Conservation (phyloP, 2,113 vertebrate genomes). For the Microcebus murinus region DNA sequence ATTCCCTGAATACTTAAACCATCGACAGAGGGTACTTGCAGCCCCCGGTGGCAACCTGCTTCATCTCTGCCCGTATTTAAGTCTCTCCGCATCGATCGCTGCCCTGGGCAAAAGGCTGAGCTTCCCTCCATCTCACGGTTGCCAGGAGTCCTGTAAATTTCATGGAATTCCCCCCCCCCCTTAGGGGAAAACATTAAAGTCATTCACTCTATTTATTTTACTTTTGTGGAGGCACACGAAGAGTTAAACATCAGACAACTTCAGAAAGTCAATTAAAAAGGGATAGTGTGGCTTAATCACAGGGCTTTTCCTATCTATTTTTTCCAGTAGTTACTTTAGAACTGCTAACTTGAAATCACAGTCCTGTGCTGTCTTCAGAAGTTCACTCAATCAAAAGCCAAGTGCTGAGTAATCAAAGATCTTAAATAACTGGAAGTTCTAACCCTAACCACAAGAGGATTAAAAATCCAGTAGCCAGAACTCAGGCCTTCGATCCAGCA, state of each 20-base stretch:
- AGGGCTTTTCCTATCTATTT: conserved; percentile 86
- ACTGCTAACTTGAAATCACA: conserved; percentile 90
- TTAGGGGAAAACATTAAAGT: neutral
- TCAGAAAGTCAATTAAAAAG: conserved; percentile 87
- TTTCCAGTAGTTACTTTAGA: conserved; percentile 87
- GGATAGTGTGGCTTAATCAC: conserved; percentile 85
- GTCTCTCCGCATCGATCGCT: neutral
- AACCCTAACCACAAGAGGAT: conserved; percentile 96
- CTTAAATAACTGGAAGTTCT: conserved; percentile 97
- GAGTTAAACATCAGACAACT: conserved; percentile 80
- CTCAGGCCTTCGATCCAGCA: conserved; percentile 94
- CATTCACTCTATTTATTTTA: neutral
- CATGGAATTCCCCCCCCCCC: neutral
- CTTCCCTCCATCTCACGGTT: accelerated
- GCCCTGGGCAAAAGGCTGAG: neutral
- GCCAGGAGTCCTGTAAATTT: neutral
- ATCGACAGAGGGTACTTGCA: neutral
- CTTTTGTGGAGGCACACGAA: conserved; percentile 60
- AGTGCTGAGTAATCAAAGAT: conserved; percentile 97
- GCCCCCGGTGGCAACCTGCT: neutral
- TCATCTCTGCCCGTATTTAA: neutral
- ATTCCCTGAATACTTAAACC: neutral
- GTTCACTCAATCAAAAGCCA: conserved; percentile 97
- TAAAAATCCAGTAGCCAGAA: conserved; percentile 99
- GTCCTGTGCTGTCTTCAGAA: conserved; percentile 91